A percentile compares a stretch with the other conserved stretches of the same genome.
These are phyloP conservation scores for Emesis russula DNA, from an alignment of 2,888 invertebrate genomes.

Conservation along the genomic window DNA sequence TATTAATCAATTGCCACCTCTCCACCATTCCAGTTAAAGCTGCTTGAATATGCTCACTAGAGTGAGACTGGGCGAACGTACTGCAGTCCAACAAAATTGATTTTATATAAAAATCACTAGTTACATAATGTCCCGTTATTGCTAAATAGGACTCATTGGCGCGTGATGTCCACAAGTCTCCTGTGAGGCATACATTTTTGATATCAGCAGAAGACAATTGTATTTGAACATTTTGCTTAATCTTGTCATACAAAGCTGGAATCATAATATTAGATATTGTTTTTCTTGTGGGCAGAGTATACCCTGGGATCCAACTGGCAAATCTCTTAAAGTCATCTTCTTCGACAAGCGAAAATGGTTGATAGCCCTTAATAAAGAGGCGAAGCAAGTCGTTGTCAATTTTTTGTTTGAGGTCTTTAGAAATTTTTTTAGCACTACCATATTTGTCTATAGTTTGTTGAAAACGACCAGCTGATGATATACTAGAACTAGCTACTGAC, in stretches of 20 bases:
- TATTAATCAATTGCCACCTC: background rate
- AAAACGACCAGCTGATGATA: background rate
- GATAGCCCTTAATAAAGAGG: conserved; percentile 71
- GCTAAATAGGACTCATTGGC: background rate
- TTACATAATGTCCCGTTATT: background rate
- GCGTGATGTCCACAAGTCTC: background rate
- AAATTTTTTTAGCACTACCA: conserved; percentile 20
- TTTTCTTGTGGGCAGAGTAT: no score
- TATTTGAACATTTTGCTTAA: background rate
- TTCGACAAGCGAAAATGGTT: conserved; percentile 83
- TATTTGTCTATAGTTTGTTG: background rate
- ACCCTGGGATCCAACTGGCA: no score
- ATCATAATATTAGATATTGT: conserved; percentile 64
- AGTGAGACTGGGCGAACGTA: background rate
- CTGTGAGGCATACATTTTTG: background rate
- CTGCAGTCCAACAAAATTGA: background rate
- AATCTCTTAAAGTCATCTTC: no score
- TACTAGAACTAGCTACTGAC: no score
- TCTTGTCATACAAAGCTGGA: conserved; percentile 30
- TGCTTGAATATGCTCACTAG: background rate
- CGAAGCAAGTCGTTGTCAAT: conserved; percentile 49
- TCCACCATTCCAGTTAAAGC: background rate
- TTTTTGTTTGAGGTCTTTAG: conserved; percentile 46
- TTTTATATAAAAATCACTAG: background rate
- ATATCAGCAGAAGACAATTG: background rate